phyloP scores from a whole-genome alignment of 2,113 vertebrate genomes.

The Zosterops hypoxanthus region DNA sequence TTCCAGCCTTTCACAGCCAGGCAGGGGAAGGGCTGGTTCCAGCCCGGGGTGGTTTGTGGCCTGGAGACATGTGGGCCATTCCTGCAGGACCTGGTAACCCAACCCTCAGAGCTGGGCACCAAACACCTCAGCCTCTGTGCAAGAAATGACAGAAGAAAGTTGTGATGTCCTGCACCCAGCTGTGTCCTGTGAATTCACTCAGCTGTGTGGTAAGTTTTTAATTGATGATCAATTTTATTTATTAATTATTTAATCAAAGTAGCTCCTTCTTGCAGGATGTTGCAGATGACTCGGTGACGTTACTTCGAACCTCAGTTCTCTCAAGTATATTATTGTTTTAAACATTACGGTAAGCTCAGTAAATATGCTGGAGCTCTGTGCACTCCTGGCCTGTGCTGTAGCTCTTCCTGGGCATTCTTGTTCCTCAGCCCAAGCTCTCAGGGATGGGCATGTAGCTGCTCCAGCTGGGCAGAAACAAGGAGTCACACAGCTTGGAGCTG shows the following conservation, averaged over 20 bases:
- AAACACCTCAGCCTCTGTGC: neutral
- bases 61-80: accelerated
- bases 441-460: neutral
- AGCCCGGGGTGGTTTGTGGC: neutral
- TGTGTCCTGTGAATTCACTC: neutral
- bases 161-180: neutral
- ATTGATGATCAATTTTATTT: neutral
- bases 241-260: neutral
- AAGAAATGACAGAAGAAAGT: neutral
- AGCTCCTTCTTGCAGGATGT: neutral
- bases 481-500: neutral
- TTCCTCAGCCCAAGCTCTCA: neutral
- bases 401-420: neutral
- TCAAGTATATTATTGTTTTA: neutral
- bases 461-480: neutral
- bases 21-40: neutral
- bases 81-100: neutral
- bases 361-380: neutral
- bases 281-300: neutral
- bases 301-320: neutral
- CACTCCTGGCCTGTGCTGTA: neutral
- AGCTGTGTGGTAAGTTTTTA: neutral
- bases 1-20: neutral
- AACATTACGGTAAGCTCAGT: neutral
- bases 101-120: neutral